Evolutionary conservation across 2,888 invertebrate genomes (phyloP).

Genomic region (Nebria salina): DNA sequence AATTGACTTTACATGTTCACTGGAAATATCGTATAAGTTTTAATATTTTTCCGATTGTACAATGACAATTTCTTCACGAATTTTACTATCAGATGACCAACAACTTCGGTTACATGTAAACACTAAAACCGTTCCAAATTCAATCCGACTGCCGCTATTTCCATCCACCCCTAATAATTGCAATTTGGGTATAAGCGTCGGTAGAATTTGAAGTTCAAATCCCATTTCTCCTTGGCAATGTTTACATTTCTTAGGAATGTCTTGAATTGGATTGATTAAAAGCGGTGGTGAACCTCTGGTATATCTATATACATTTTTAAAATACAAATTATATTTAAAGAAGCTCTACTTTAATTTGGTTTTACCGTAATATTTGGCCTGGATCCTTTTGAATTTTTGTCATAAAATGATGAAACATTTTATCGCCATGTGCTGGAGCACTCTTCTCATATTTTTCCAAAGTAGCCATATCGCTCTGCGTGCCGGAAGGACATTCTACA

Average conservation of each 20-base stretch:
- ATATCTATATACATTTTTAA: slow-evolving; percentile 69
- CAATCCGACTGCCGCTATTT: slow-evolving; percentile 68
- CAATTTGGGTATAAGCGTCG: slow-evolving; percentile 79
- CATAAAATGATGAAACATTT: slow-evolving; percentile 82
- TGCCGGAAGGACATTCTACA: slow-evolving; percentile 52
- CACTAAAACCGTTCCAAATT: slow-evolving; percentile 87
- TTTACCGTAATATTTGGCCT: slow-evolving; percentile 82
- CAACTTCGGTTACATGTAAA: slow-evolving; percentile 87
- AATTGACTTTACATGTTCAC: slow-evolving; percentile 39
- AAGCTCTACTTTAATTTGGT: not conserved
- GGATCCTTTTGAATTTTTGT: slow-evolving; percentile 79
- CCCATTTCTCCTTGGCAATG: slow-evolving; percentile 77
- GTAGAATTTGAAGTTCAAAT: slow-evolving; percentile 87
- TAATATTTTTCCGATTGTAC: slow-evolving; percentile 76
- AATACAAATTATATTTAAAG: not conserved
- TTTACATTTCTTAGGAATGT: slow-evolving; percentile 68
- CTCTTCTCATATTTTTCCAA: slow-evolving; percentile 83
- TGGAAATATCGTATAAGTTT: slow-evolving; percentile 21
- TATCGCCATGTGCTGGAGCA: slow-evolving; percentile 82
- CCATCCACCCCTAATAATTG: slow-evolving; percentile 66
- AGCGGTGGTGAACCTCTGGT: slow-evolving; percentile 73
- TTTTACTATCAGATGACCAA: slow-evolving; percentile 77
- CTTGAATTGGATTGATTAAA: slow-evolving; percentile 73
- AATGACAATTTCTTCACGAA: slow-evolving; percentile 76
- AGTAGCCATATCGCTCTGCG: slow-evolving; percentile 55